Conservation (phyloP, 2,113 vertebrate genomes). For the Candoia aspera region DNA sequence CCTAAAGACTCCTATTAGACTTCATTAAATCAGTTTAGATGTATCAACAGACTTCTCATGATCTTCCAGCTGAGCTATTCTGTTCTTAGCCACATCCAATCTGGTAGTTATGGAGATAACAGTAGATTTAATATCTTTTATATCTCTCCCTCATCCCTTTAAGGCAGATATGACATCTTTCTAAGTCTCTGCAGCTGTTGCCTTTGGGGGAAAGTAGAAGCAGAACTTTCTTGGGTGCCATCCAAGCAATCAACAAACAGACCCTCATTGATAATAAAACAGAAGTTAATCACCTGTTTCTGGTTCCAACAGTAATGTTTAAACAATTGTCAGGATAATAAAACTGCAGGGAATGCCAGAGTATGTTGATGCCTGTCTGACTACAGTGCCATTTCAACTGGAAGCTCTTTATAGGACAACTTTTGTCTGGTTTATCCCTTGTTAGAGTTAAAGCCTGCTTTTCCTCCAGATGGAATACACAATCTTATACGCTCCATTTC, state of each 20-base stretch:
- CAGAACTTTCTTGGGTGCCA: not conserved
- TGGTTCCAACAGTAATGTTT: not conserved
- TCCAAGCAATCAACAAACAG: not conserved
- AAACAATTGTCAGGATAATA: not conserved
- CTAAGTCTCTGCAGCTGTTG: not conserved
- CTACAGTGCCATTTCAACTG: not conserved
- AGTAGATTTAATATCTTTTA: not conserved
- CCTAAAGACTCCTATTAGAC: not conserved
- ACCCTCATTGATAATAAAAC: not conserved
- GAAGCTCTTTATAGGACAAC: not conserved
- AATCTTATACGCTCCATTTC: not conserved
- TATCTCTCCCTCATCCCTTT: not conserved
- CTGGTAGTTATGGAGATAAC: not conserved
- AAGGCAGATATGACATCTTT: not conserved
- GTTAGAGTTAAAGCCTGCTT: not conserved
- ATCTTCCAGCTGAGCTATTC: not conserved
- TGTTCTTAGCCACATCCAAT: not conserved
- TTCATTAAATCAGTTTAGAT: not conserved
- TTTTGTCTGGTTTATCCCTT: not conserved
- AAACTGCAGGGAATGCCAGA: not conserved
- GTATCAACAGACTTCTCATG: not conserved
- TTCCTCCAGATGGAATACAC: not conserved
- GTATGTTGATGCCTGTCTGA: not conserved
- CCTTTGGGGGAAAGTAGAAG: not conserved
- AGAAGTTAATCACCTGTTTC: not conserved